Evolutionary conservation across 2,797 vertebrate species (phyloP).

Genomic region (Cheirogaleus major): DNA sequence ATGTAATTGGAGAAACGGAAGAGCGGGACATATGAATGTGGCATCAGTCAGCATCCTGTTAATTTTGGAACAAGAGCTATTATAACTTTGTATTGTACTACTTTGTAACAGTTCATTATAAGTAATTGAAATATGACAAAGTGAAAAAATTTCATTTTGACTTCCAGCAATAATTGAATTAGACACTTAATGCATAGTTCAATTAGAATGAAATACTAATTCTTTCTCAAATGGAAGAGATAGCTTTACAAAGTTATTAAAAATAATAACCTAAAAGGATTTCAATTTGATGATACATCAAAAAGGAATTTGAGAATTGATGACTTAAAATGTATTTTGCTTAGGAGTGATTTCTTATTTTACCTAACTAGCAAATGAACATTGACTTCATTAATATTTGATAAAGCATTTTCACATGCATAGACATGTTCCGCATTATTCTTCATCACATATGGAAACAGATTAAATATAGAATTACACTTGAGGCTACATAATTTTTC

Average conservation of each 20-base stretch:
- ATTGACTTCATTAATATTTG: background rate
- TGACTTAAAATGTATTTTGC: background rate
- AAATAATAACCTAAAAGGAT: background rate
- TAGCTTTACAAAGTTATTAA: background rate
- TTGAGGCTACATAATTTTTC: background rate
- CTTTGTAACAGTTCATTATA: background rate
- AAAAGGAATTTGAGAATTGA: background rate
- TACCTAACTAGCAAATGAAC: background rate
- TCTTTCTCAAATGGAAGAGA: background rate
- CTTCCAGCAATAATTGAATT: constrained; percentile 5
- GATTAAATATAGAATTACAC: background rate
- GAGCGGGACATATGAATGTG: background rate
- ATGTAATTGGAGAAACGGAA: background rate
- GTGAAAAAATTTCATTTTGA: background rate
- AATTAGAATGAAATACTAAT: background rate
- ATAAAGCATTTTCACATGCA: background rate
- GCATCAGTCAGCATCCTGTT: background rate
- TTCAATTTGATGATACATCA: background rate
- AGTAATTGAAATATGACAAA: background rate
- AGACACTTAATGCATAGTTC: background rate
- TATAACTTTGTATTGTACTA: background rate
- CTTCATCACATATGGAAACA: background rate
- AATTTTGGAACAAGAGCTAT: background rate
- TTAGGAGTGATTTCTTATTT: background rate
- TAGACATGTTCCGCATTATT: background rate